Evolutionary conservation across 1,140 invertebrate species (phyloP).

Genomic region (Sweltsa coloradensis): DNA sequence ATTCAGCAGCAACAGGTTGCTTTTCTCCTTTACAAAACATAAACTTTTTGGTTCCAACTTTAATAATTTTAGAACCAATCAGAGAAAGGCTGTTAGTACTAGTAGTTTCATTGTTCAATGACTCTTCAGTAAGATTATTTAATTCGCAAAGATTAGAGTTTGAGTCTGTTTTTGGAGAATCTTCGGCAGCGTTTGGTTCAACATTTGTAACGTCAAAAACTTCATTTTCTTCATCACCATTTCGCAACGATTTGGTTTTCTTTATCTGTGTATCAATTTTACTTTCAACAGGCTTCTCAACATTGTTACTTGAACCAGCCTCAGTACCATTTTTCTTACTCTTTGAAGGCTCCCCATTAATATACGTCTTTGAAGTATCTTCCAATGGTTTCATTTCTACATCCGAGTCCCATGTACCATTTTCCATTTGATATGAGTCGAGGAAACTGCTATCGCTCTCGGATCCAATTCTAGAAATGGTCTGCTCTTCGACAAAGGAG

Average conservation of each 20-base stretch:
- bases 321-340: background rate
- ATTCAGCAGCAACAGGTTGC: background rate
- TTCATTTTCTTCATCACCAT: background rate
- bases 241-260: slow-evolving; percentile 5
- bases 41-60: background rate
- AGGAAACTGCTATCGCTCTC: slow-evolving; percentile 4
- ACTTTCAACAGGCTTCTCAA: background rate
- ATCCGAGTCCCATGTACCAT: background rate
- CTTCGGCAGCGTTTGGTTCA: background rate
- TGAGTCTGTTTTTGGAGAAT: slow-evolving; percentile 1
- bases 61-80: background rate
- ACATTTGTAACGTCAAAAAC: background rate
- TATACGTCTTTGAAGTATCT: background rate
- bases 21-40: background rate
- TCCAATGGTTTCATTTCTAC: background rate
- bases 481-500: background rate
- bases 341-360: background rate
- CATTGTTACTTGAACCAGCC: background rate
- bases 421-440: background rate
- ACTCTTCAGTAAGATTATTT: background rate
- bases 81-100: background rate
- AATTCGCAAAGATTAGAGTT: slow-evolving; percentile 6
- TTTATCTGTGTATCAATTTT: slow-evolving; percentile 9
- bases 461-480: background rate
- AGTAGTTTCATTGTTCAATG: background rate